These are phyloP conservation scores for Gorilla gorilla DNA, from an alignment of 2,113 vertebrate species.

Conservation along the genomic window DNA sequence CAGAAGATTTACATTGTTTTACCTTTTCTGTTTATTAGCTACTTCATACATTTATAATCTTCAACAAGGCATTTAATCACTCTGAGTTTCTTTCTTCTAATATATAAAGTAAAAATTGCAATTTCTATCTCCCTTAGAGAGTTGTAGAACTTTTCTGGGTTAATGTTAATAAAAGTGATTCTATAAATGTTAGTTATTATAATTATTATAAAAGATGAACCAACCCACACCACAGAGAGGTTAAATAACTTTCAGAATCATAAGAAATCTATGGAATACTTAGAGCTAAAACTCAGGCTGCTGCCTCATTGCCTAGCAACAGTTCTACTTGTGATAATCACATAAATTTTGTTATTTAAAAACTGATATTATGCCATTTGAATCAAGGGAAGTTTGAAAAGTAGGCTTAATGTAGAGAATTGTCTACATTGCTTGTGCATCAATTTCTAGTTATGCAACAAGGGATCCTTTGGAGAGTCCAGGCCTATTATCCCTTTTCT, in stretches of 20 bases:
- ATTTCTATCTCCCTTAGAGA: background rate
- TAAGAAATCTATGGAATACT: background rate
- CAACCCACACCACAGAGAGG: background rate
- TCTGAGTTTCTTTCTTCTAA: slow-evolving; percentile 17
- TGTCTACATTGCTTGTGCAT: background rate
- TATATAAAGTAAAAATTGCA: slow-evolving; percentile 30
- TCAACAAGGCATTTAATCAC: slow-evolving; percentile 5
- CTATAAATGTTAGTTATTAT: slow-evolving; percentile 12
- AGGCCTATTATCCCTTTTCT: background rate
- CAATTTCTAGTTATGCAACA: background rate
- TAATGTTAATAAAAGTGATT: slow-evolving; percentile 14
- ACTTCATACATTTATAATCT: background rate
- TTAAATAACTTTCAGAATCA: slow-evolving; percentile 10
- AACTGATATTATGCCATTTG: background rate
- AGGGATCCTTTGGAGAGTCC: background rate
- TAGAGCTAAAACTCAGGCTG: background rate
- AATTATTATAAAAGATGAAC: background rate
- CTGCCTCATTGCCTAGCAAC: background rate
- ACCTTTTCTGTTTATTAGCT: background rate
- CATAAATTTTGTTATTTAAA: slow-evolving; percentile 2
- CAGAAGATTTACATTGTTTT: slow-evolving; percentile 31
- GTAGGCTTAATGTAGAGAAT: background rate
- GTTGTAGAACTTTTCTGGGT: background rate
- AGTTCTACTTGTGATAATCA: background rate
- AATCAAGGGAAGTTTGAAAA: slow-evolving; percentile 34